phyloP scores from a whole-genome alignment of 2,797 vertebrate species.

The Heteromormyrus szaboi region DNA sequence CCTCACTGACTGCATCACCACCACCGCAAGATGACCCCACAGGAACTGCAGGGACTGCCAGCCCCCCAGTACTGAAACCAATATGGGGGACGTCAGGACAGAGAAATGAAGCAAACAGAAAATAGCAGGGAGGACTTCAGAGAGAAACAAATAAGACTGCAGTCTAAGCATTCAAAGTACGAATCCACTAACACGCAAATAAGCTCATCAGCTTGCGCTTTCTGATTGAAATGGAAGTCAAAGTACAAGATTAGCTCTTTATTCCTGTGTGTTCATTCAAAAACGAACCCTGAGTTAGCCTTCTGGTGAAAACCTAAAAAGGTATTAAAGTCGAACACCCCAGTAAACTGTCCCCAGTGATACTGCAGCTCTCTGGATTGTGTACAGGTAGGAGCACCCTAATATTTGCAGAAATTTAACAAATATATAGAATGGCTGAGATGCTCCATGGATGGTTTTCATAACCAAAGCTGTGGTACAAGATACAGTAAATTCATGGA shows the following conservation, averaged over 20 bases:
- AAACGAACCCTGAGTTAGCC: background rate
- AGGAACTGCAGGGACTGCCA: background rate
- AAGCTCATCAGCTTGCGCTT: background rate
- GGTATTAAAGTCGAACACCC: background rate
- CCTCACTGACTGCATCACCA: slow-evolving; percentile 1
- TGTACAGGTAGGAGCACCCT: background rate
- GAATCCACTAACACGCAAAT: background rate
- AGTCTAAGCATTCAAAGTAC: background rate
- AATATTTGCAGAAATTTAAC: background rate
- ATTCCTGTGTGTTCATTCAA: background rate
- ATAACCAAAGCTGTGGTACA: background rate
- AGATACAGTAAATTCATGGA: background rate
- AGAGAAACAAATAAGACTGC: background rate
- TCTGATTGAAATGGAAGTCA: background rate
- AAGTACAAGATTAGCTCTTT: background rate
- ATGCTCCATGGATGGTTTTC: background rate
- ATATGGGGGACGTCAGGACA: background rate
- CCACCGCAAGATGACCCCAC: background rate
- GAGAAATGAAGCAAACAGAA: background rate
- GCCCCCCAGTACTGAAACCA: background rate
- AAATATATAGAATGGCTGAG: background rate
- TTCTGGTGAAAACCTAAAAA: background rate
- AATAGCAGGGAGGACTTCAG: background rate
- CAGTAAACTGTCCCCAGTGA: background rate
- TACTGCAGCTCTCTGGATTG: background rate